Base-by-base conservation (phyloP, 2,797 vertebrate species). In the Zalophus californianus region DNA sequence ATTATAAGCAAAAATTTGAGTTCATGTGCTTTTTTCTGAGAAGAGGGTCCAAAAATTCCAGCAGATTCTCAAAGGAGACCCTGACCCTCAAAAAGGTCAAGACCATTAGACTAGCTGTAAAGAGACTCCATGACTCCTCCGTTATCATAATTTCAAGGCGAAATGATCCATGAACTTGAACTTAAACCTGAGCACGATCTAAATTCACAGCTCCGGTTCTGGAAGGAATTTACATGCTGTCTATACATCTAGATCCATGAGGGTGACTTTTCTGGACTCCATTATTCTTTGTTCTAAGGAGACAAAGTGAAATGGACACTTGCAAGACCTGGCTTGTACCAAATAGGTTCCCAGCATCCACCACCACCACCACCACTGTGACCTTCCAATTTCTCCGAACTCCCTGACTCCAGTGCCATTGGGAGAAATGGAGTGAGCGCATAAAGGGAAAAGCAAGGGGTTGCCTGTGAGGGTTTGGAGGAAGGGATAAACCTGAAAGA, bases 71-170 rank as follows among this genome's bases (percentile, higher is more conserved):
- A 91, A 66, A 92, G 77, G 27, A 85, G 18, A 91, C 4, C 20
- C 1, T 88, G 75, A 82, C 18, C 32, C 48, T 91, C 86, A 72
- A 79, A 96, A 95, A 91, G 35, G 23, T 97, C 68, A 95, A 84
- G 68, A 91, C 27, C n/a, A 85, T 89, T 94, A 75, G 70, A 96
- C 20, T 77, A 94, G 21, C 13, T 60, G 23, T 78, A 93, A 92
- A 86, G 15, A 52, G 4, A 56, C 60, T 79, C 64, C 8, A n/a
- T 85, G 48, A 92, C 38, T 50, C 73, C 32, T 56, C 27, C 91
- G 13, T 44, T 70, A 50, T 23, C 7, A 58, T 62, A 89, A 94
- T 94, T 96, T 93, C 86, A 95, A 86, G 32, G 38, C 15, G 5
- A 80, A 82, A 87, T 73, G 23, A 94, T 27, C 64, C 72, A 92